Evolutionary conservation across 2,797 vertebrate species (phyloP), one percentile per base, ranked within the genome.

Genomic region (Myiotriccus ornatus): DNA sequence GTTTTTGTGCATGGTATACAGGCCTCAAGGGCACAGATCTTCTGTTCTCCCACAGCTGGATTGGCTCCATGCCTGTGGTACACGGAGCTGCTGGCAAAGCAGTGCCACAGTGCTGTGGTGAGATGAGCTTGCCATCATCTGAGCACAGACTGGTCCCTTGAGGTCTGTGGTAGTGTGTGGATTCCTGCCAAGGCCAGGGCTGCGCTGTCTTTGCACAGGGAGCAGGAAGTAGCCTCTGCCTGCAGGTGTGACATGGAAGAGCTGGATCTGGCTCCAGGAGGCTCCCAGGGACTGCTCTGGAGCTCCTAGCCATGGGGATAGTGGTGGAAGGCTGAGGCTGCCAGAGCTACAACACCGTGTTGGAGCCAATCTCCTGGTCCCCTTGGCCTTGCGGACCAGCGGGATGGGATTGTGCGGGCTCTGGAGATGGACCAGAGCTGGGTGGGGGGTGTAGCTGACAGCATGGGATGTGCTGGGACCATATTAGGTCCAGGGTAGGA

Each of bases 51-150:
- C 3, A 6, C 50, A 63, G 73, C 73, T 90, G 83, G 65, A 25
- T 43, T 94, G 78, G 86, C 88, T 68, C 82, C 23, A 27, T 84
- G 68, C 84, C 90, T 14, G 18, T 68, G 65, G 47, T 73, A 34
- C 22, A 14, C 28, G 91, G 25, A 39, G 15, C 60, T 76, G 60
- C 55, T 88, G 63, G 57, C 43, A 68, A 52, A 53, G 35, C 41
- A 79, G 52, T 5, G 2, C 46, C 20, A 14, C 1, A 7, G 34
- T 2, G 10, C 30, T 37, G 28, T 57, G 35, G 32, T 37, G 15
- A 83, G 47, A 12, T 22, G 30, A 35, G 35, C 16, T 50, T 90
- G 75, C 56, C 80, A 34, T 49, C 52, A 22, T 28, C 32, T 18
- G 6, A 63, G 20, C 47, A 30, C 46, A 55, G 15, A 52, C 52